A percentile compares a stretch with the other conserved stretches of the same genome.
phyloP scores from a whole-genome alignment of 2,888 invertebrate species.

The Pseudoips prasinana region DNA sequence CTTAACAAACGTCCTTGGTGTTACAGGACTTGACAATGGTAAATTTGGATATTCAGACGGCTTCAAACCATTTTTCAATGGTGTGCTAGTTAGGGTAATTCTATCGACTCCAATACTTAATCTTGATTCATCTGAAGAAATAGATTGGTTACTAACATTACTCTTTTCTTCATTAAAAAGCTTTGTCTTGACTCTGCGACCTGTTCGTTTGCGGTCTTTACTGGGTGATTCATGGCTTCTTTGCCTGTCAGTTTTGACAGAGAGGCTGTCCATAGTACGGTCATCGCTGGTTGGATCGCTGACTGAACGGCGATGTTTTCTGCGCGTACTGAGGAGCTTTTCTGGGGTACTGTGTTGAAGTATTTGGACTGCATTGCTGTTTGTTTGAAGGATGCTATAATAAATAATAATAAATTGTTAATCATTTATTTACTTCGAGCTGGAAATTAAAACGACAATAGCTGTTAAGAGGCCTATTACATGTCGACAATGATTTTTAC shows the following conservation, averaged over 20 bases:
- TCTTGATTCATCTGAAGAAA: constrained; percentile 64
- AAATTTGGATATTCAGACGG: constrained; percentile 46
- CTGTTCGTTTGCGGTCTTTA: constrained; percentile 55
- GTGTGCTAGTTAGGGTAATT: constrained; percentile 61
- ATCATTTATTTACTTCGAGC: too few relatives aligned
- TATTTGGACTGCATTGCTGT: constrained; percentile 58
- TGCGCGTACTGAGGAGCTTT: constrained; percentile 47
- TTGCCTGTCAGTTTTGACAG: constrained; percentile 47
- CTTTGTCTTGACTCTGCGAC: constrained; percentile 67
- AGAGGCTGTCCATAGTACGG: constrained; percentile 48
- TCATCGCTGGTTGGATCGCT: constrained; percentile 70
- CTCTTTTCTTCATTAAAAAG: constrained; percentile 61
- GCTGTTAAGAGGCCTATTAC: too few relatives aligned
- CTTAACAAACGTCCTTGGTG: constrained; percentile 52
- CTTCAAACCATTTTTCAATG: constrained; percentile 59
- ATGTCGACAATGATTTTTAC: too few relatives aligned
- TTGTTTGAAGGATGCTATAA: constrained; percentile 68
- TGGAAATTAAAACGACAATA: too few relatives aligned
- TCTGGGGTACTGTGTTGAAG: constrained; percentile 66
- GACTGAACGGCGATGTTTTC: constrained; percentile 62
- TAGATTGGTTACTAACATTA: constrained; percentile 37
- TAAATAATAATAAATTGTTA: constrained; percentile 3
- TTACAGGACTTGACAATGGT: constrained; percentile 55
- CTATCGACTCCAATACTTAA: constrained; percentile 53
- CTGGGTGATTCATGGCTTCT: constrained; percentile 65